Conservation (phyloP, 1,140 invertebrate species). For the Nasonia vitripennis region DNA sequence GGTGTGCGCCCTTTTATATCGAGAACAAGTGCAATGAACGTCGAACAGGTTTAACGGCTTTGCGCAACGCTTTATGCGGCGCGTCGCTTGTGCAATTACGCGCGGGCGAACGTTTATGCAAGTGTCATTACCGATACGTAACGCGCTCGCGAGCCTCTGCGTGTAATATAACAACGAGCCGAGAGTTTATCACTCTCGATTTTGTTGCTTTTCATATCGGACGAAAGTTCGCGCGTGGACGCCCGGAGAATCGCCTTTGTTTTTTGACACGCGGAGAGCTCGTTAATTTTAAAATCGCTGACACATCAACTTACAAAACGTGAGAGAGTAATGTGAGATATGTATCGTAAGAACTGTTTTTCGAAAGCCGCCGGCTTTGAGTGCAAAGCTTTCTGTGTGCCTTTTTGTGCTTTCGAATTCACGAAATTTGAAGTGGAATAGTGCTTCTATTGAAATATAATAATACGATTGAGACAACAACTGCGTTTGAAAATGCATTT, state of each 20-base stretch:
- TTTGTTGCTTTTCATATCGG: background rate
- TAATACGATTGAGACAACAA: too few species aligned
- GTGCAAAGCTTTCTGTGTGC: too few species aligned
- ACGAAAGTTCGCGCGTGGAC: background rate
- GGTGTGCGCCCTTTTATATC: background rate
- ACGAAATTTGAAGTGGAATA: too few species aligned
- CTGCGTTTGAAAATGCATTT: background rate
- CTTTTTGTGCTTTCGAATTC: too few species aligned
- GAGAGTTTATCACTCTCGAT: conserved; percentile 11
- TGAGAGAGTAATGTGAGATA: background rate
- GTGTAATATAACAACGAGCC: background rate
- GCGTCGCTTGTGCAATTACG: conserved; percentile 1
- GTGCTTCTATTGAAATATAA: background rate
- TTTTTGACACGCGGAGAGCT: background rate
- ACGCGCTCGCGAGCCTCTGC: background rate
- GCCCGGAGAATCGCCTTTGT: background rate
- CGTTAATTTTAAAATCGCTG: background rate
- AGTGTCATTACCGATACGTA: conserved; percentile 16
- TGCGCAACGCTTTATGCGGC: conserved; percentile 23
- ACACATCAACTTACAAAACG: background rate
- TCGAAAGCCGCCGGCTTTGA: too few species aligned
- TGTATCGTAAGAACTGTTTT: too few species aligned
- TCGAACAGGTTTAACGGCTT: conserved; percentile 27
- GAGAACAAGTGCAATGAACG: conserved; percentile 13
- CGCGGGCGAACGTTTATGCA: conserved; percentile 14